Evolutionary conservation across 1,140 invertebrate genomes (phyloP).

Genomic region (Cepaea nemoralis): DNA sequence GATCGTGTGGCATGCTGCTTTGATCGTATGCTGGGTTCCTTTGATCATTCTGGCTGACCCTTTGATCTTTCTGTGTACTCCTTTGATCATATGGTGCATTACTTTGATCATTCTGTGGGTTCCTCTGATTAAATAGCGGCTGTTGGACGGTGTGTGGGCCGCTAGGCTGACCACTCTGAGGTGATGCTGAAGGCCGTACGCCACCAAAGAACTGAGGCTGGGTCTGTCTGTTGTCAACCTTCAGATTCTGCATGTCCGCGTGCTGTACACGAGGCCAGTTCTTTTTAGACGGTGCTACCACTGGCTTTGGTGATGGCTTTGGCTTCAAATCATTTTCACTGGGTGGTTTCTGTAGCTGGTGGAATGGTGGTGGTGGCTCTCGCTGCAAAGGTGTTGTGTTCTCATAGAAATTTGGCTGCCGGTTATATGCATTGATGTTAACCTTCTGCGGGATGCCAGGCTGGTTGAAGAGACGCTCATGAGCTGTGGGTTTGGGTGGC

Average conservation of each 20-base stretch:
- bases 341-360: slow-evolving; percentile 57
- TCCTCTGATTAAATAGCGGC: slow-evolving; percentile 13
- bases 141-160: slow-evolving; percentile 17
- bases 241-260: slow-evolving; percentile 56
- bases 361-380: slow-evolving; percentile 59
- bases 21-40: neutral
- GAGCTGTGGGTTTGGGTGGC: slow-evolving; percentile 35
- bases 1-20: neutral
- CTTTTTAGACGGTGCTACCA: slow-evolving; percentile 54
- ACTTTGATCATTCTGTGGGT: neutral
- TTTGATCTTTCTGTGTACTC: neutral
- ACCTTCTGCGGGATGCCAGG: slow-evolving; percentile 53
- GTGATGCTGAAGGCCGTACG: slow-evolving; percentile 35
- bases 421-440: slow-evolving; percentile 53
- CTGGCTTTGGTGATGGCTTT: slow-evolving; percentile 58
- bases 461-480: slow-evolving; percentile 42
- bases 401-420: slow-evolving; percentile 66
- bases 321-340: slow-evolving; percentile 45
- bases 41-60: too few species aligned
- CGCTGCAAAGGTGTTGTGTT: slow-evolving; percentile 61
- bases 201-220: slow-evolving; percentile 61
- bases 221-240: slow-evolving; percentile 60
- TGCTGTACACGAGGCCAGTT: slow-evolving; percentile 51
- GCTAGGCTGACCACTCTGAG: slow-evolving; percentile 13
- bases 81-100: neutral